A percentile compares a stretch with the other conserved stretches of the same genome.
phyloP scores from a whole-genome alignment of 2,888 invertebrate species.

The Strigamia transsilvanica region DNA sequence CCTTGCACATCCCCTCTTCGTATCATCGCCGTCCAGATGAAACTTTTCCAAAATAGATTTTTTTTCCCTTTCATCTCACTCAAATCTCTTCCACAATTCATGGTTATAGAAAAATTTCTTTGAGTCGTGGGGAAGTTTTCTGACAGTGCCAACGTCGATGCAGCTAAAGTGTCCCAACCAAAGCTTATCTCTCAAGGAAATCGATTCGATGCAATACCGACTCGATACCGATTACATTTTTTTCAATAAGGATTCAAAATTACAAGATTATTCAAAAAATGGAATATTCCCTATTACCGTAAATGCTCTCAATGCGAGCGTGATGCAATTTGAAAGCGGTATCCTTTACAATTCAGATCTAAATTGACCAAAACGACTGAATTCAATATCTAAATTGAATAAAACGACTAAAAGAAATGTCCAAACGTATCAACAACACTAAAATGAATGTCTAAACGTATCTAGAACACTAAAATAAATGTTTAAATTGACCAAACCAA shows the following conservation, averaged over 20 bases:
- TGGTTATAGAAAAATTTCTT: not conserved
- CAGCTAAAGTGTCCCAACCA: not conserved
- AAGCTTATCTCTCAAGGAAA: not conserved
- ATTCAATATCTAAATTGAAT: no score
- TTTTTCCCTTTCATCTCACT: constrained; percentile 14
- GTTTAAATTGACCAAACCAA: no score
- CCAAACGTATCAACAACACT: no score
- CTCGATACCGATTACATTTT: not conserved
- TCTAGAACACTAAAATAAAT: no score
- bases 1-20: not conserved
- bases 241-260: not conserved
- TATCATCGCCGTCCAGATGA: constrained; percentile 39
- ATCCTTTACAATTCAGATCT: no score
- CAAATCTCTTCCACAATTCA: constrained; percentile 9
- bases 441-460: no score
- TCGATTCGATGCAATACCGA: not conserved
- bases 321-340: no score
- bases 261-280: no score
- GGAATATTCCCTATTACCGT: no score
- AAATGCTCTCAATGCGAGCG: no score
- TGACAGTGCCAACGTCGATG: not conserved
- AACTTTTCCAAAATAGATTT: constrained; percentile 43
- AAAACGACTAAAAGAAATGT: no score
- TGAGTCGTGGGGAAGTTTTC: not conserved
- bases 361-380: no score